Evolutionary conservation across 2,113 vertebrate species (phyloP), one percentile per base, ranked within the genome.

Genomic region (Thalassarche chlororhynchos): DNA sequence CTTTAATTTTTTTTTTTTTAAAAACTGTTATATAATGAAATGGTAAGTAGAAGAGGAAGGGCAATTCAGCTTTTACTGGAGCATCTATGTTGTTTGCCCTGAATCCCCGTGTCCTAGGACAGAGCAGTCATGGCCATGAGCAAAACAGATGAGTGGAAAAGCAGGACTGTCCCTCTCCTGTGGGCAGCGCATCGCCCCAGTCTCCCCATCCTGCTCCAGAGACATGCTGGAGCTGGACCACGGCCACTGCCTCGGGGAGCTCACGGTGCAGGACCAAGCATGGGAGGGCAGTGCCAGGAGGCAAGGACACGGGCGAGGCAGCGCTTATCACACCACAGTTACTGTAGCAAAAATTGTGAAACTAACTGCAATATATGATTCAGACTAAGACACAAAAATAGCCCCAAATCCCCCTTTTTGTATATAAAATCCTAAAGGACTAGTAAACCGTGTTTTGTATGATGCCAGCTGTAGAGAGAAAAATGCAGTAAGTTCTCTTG

Each of bases 161-260:
- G 1, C 0, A 3, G 8, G 24, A 69, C 17, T 2, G 2, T 58
- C 44, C 15, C 5, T 87, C 42, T 84, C 6, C 54, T 61, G 15
- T 4, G 5, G 26, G 24, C 17, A 79, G 15, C 0, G 0, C 29
- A 24, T 83, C 3, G 4, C 21, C 6, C 12, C 3, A 0, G 0
- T 40, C 17, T 77, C 29, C 16, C 7, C 25, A 46, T 7, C 62
- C 36, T 1, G 1, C n/a, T 70, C 31, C 0, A 0, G 47, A 52
- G 16, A 17, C 21, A 19, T 71, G 42, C 29, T 58, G 34, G 42
- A 17, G 12, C n/a, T 75, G 44, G 60, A 36, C 36, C 47, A 47
- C 0, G 1, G 40, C 32, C 4, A 1, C 10, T 72, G 34, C 26
- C 65, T 28, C 0, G 0, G 12, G 46, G 34, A 58, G 34, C 34